Evolutionary conservation across 2,888 invertebrate genomes (phyloP).

Genomic region (Ganaspis brasiliensis): DNA sequence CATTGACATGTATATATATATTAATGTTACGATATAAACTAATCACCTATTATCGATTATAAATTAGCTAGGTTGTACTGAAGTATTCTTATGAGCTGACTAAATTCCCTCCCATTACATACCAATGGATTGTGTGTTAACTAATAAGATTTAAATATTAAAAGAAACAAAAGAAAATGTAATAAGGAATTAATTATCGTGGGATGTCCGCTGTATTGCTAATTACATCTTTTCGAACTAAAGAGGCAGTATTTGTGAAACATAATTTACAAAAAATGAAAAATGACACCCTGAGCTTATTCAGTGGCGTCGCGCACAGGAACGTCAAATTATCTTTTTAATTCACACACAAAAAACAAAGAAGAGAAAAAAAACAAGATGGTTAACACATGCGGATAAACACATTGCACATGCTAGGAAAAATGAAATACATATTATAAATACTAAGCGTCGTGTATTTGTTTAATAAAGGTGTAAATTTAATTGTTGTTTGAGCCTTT

Average conservation of each 20-base stretch:
- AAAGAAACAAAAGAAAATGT: constrained; percentile 71
- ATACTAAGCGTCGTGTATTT: constrained; percentile 81
- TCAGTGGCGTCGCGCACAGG: constrained; percentile 77
- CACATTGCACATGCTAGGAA: constrained; percentile 80
- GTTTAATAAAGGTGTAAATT: constrained; percentile 81
- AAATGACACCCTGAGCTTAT: constrained; percentile 74
- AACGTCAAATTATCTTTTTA: constrained; percentile 78
- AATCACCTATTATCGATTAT: constrained; percentile 68
- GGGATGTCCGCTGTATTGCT: constrained; percentile 69
- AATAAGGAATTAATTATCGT: constrained; percentile 77
- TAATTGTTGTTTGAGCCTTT: constrained; percentile 61
- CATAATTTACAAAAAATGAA: constrained; percentile 59
- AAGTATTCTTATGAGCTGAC: constrained; percentile 71
- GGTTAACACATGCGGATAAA: constrained; percentile 77
- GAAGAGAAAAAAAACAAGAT: constrained; percentile 61
- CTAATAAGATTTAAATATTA: constrained; percentile 75
- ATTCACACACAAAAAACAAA: constrained; percentile 59
- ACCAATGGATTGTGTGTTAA: constrained; percentile 78
- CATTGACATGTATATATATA: constrained; percentile 51
- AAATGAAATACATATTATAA: constrained; percentile 77
- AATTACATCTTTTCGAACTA: constrained; percentile 69
- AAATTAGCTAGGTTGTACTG: constrained; percentile 72
- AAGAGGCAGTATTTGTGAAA: constrained; percentile 65
- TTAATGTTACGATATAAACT: constrained; percentile 66
- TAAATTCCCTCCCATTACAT: constrained; percentile 78